These are phyloP conservation scores for Babylonia areolata DNA, from an alignment of 1,140 invertebrate genomes.

Conservation along the genomic window DNA sequence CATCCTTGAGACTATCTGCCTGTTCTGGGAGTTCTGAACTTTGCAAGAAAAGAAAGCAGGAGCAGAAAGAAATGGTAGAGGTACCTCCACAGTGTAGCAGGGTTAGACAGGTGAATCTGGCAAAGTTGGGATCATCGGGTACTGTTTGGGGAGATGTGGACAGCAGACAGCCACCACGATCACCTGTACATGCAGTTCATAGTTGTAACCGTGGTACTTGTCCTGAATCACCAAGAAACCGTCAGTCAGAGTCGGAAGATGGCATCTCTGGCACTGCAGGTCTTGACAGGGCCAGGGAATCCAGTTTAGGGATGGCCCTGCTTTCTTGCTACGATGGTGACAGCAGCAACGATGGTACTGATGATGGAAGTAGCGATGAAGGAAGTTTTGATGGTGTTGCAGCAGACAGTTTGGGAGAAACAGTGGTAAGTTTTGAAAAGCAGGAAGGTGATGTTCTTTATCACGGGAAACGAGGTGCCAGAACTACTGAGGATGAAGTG, in stretches of 20 bases:
- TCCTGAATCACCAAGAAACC: background rate
- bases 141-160: background rate
- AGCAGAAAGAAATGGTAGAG: background rate
- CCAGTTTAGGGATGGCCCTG: constrained; percentile 6
- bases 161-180: background rate
- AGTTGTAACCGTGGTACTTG: background rate
- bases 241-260: background rate
- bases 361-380: constrained; percentile 1
- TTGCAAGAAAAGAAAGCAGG: background rate
- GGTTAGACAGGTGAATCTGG: background rate
- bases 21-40: background rate
- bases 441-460: background rate
- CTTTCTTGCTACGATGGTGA: constrained; percentile 21
- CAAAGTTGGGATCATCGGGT: background rate
- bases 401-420: background rate
- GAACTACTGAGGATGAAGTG: no score
- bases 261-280: background rate
- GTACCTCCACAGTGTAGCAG: background rate
- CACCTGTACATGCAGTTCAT: background rate
- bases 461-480: no score
- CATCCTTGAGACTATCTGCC: background rate
- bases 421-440: background rate
- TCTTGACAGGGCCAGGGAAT: background rate
- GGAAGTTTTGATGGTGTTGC: background rate
- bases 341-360: background rate